These are phyloP conservation scores for Acrocyrtus sp. DNA, from an alignment of 2,888 invertebrate genomes.

Conservation along the genomic window DNA sequence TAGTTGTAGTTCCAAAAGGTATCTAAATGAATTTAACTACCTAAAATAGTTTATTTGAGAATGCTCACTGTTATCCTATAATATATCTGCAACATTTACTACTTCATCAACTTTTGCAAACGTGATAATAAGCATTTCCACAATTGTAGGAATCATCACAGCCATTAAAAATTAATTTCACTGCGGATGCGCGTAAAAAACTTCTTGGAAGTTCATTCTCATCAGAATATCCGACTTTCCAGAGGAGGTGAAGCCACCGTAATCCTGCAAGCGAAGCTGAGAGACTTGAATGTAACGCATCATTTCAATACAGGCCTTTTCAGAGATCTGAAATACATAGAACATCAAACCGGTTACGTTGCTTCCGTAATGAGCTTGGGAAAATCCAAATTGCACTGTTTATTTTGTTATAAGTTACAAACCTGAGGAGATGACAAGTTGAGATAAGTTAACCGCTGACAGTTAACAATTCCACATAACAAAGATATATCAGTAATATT, in stretches of 20 bases:
- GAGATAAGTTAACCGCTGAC: constrained; percentile 14
- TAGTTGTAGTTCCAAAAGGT: too few species aligned
- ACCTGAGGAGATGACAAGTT: constrained; percentile 40
- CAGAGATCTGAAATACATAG: constrained; percentile 27
- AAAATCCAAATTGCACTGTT: background rate
- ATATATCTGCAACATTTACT: too few species aligned
- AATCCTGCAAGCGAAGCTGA: constrained; percentile 35
- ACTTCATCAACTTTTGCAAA: too few species aligned
- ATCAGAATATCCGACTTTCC: constrained; percentile 39
- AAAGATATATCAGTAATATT: constrained; percentile 32
- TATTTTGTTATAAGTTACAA: background rate
- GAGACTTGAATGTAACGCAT: constrained; percentile 20
- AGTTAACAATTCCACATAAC: constrained; percentile 35
- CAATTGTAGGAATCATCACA: too few species aligned
- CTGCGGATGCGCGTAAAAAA: constrained; percentile 37
- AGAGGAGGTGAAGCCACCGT: constrained; percentile 33
- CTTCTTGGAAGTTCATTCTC: constrained; percentile 36
- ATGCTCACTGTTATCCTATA: too few species aligned
- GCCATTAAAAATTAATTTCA: too few species aligned
- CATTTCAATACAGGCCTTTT: constrained; percentile 36
- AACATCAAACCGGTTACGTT: background rate
- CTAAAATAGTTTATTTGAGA: too few species aligned
- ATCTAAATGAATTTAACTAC: too few species aligned
- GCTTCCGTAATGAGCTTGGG: background rate
- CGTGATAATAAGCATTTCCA: too few species aligned